Evolutionary conservation across 53 echinoderm and acorn worm genomes (phyloP), one percentile per base, ranked within the genome.

Genomic region (Stichopus horrens): DNA sequence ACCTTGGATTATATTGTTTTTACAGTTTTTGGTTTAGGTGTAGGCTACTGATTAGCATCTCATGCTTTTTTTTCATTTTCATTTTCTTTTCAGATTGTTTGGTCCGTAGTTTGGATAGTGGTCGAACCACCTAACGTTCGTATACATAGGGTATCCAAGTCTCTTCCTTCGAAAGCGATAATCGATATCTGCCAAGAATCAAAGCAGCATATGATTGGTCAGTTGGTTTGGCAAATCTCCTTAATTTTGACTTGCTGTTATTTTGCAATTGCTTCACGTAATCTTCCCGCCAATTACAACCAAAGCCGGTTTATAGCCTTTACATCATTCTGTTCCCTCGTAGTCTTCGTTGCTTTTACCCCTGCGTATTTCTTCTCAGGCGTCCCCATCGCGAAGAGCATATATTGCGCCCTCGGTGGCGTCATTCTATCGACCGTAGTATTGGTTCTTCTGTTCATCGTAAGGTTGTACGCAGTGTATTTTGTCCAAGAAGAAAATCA

Each of bases 201-300:
- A 19, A 0, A 2, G 88, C 23, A 23, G 8, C 93, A 95, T 74
- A 76, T 91, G 74, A 83, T 95, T 86, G 89, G 89, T 6, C 93
- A 91, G 7, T 82, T 95, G 8, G 58, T 22, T 16, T 95, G 93
- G 90, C 91, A 95, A 55, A 21, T 93, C 67, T 13, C 88, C 65
- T 53, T 93, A 4, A 85, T 95, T 0, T 16, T 93, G 6, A 82
- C 90, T 11, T 95, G 95, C 54, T 90, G 91, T 18, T 83, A 55
- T 13, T 91, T 93, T 21, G 95, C 95, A 1, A 90, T 95, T 56
- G 76, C 77, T 67, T 83, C 95, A 0, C 89, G 95, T 7, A 91
- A 93, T 66, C 93, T 95, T 23, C 95, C 95, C 23, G 93, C 74
- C 59, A 95, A 95, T 80, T 95, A 95, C 86, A 95, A 95, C 90